Evolutionary conservation across 2,797 vertebrate species (phyloP), one percentile per base, ranked within the genome.

Genomic region (Rhinella marina): DNA sequence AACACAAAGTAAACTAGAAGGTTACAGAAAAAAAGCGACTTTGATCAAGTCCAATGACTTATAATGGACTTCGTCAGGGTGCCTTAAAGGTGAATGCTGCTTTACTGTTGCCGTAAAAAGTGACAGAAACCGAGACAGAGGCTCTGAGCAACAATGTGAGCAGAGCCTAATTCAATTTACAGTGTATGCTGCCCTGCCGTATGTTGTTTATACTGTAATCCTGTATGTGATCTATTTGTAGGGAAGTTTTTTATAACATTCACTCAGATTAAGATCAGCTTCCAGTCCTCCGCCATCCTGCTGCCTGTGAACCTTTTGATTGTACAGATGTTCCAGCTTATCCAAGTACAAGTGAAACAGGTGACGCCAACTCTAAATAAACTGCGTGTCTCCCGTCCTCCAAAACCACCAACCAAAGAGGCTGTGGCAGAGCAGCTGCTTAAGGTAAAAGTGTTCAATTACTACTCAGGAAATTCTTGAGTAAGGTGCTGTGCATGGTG

Each of bases 241-340:
- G 88, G 88, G 8, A 10, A 89, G n/a, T 88, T 91, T 21, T 41
- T 86, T 10, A 90, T 92, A 87, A 91, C 91, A 32, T 90, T 91
- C 84, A 88, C 90, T 0, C 90, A 93, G 25, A 80, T 93, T 61
- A 52, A 90, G 7, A 19, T 90, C 87, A 92, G 92, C 52, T 0
- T 91, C 64, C 89, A 93, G 50, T 85, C 91, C 0, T 81, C 93
- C 13, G 1, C 88, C 68, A 85, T 92, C 72, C 86, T 93, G 59
- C 62, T 92, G 70, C 92, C 92, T 0, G 0, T 90, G 59, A 91
- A 90, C 77, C 84, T 92, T 7, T 23, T 91, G 10, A 72, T 91
- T 0, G 90, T 90, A 32, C 76, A 0, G n/a, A 84, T 93, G 86
- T 93, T 93, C 91, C 91, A 76, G 0, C 23, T 90, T 82, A 80